Base-by-base conservation (phyloP, 1,140 invertebrate species). In the Drosophila chauvacae region DNA sequence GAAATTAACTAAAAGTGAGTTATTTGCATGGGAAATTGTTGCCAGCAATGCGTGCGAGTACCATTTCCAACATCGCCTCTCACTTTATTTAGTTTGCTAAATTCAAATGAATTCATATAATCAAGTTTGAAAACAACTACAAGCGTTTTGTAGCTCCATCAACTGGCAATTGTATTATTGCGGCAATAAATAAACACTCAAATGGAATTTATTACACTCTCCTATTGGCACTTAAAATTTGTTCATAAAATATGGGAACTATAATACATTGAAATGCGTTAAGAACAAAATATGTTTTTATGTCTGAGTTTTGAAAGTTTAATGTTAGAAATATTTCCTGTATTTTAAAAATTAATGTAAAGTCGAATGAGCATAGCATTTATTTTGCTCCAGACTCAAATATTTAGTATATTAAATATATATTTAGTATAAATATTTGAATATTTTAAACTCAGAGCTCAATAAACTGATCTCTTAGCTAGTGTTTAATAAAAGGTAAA, bases 1-100 rank as follows among this genome's bases (percentile, higher is more conserved):
- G 57, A 84, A 80, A 80, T 81, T 73, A 84, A 84, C 80, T 61
- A 84, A 82, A 75, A 76, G 51, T 68, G 37, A 77, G 30, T 57
- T 70, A 63, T 69, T 69, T 56, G 30, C n/a, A 56, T 35, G 28
- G 71, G 53, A 72, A 72, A 72, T 72, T 39, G 63, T 69, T 57
- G 20, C 42, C 23, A 68, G 50, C 20, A 13, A 3, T 3, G 10
- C 10, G 30, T 57, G 16, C 5, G 11, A 20, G 18, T n/a, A 6
- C 20, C 14, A n/a, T 28, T 45, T 61, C 10, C 4, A 16, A 5
- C n/a, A 18, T 37, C 2, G 39, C 4, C 26, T 10, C n/a, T 14
- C 57, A n/a, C 4, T 33, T 16, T 55, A 28, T 62, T 39, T 30
- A 16, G 33, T 20, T 56, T 20, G 13, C 23, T 11, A 41, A 30